These are phyloP conservation scores for Heteropelma amictum DNA, from an alignment of 2,888 invertebrate species.

Conservation along the genomic window DNA sequence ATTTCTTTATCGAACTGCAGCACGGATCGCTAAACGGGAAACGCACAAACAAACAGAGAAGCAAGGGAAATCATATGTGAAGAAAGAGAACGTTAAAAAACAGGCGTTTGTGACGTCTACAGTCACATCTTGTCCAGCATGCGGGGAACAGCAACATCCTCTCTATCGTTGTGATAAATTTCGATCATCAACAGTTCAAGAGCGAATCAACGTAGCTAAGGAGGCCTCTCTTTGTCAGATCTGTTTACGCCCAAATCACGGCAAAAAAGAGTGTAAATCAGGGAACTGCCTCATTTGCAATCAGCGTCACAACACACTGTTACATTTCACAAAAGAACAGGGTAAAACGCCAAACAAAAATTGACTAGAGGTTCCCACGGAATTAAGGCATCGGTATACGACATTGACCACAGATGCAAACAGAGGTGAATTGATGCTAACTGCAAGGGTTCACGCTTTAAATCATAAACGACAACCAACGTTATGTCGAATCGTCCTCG, in stretches of 20 bases:
- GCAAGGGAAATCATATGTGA: conserved; percentile 4
- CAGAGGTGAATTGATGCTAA: neutral
- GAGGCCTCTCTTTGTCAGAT: conserved; percentile 55
- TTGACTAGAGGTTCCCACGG: neutral
- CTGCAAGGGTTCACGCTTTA: neutral
- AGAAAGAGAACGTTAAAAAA: no score
- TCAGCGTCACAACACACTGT: neutral
- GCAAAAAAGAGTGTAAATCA: neutral
- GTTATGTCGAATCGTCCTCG: neutral
- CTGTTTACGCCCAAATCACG: neutral
- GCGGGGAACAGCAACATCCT: neutral
- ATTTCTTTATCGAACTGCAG: neutral
- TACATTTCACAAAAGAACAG: neutral
- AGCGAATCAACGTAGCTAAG: neutral
- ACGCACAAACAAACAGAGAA: conserved; percentile 1
- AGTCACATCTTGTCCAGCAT: neutral
- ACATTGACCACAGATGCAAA: neutral
- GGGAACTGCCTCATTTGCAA: neutral
- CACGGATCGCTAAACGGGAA: neutral
- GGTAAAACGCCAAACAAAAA: neutral
- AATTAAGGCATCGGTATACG: neutral
- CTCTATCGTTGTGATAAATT: neutral
- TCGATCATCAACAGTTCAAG: neutral
- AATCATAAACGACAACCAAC: neutral
- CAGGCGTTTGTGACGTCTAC: neutral